A percentile compares a stretch with the other conserved stretches of the same genome.
Evolutionary conservation across 2,888 invertebrate genomes (phyloP).

Genomic region (Platynereis dumerilii): DNA sequence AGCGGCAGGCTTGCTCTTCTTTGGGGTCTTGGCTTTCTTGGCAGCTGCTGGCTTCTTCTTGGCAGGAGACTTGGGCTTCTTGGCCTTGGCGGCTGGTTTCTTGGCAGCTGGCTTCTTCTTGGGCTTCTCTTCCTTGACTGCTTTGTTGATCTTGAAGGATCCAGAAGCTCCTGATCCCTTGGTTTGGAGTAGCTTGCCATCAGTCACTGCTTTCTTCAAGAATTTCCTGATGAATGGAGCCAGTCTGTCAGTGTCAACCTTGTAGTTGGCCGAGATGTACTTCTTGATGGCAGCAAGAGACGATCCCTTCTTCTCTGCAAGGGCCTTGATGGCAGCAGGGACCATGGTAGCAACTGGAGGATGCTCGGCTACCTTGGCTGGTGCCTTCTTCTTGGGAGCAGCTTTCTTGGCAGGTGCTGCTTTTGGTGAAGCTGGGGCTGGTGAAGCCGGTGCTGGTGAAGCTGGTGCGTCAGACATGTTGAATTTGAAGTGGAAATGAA

Average conservation of each 20-base stretch:
- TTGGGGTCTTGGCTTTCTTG: conserved; percentile 20
- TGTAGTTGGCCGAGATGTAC: conserved; percentile 24
- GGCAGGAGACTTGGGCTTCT: conserved; percentile 13
- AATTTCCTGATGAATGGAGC: conserved; percentile 17
- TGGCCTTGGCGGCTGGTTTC: conserved; percentile 16
- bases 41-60: not conserved
- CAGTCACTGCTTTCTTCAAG: conserved; percentile 15
- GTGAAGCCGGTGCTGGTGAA: conserved; percentile 7
- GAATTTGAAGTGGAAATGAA: not conserved
- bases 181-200: conserved; percentile 21
- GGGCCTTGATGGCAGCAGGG: conserved; percentile 14
- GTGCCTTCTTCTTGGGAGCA: conserved; percentile 12
- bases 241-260: conserved; percentile 16
- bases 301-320: conserved; percentile 18
- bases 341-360: conserved; percentile 23
- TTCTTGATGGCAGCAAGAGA: conserved; percentile 26
- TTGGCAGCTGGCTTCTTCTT: conserved; percentile 2
- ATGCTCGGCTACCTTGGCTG: conserved; percentile 11
- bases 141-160: conserved; percentile 20
- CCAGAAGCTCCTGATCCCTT: conserved; percentile 25
- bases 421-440: conserved; percentile 6
- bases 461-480: conserved; percentile 16
- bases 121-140: not conserved
- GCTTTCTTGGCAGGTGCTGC: conserved; percentile 19
- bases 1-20: not conserved